Conservation (phyloP, 2,888 invertebrate genomes). For the Caenorhabditis zanzibari region DNA sequence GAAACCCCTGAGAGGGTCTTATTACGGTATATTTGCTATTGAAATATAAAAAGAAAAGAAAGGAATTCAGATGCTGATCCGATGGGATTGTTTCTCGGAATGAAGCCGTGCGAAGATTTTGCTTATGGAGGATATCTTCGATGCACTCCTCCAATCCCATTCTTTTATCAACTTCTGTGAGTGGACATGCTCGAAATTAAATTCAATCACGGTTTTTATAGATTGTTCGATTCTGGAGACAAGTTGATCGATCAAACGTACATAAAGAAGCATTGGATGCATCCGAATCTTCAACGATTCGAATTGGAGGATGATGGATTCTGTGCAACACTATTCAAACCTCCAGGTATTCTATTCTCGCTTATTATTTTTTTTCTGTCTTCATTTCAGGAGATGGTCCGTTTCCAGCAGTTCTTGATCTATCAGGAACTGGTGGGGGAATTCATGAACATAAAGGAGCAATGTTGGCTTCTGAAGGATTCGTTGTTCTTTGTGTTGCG, state of each 20-base stretch:
- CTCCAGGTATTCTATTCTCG: constrained; percentile 11
- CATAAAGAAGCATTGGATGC: constrained; percentile 74
- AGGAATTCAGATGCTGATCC: constrained; percentile 42
- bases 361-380: no score
- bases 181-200: no score
- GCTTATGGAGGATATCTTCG: constrained; percentile 65
- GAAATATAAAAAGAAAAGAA: not conserved
- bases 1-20: constrained; percentile 66
- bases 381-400: constrained; percentile 59
- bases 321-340: constrained; percentile 68
- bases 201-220: constrained; percentile 15
- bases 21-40: no score
- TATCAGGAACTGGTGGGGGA: constrained; percentile 70
- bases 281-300: constrained; percentile 59
- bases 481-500: constrained; percentile 68
- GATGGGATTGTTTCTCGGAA: constrained; percentile 68
- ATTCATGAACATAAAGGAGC: constrained; percentile 70
- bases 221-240: constrained; percentile 53
- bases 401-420: constrained; percentile 66
- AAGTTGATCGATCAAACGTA: constrained; percentile 39
- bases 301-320: constrained; percentile 64
- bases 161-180: constrained; percentile 55
- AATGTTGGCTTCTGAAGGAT: constrained; percentile 70
- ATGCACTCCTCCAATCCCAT: constrained; percentile 65
- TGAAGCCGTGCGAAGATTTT: constrained; percentile 66